A percentile compares a stretch with the other conserved stretches of the same genome.
These are phyloP conservation scores for Pomacea maculata DNA, from an alignment of 1,140 invertebrate species.

Conservation along the genomic window DNA sequence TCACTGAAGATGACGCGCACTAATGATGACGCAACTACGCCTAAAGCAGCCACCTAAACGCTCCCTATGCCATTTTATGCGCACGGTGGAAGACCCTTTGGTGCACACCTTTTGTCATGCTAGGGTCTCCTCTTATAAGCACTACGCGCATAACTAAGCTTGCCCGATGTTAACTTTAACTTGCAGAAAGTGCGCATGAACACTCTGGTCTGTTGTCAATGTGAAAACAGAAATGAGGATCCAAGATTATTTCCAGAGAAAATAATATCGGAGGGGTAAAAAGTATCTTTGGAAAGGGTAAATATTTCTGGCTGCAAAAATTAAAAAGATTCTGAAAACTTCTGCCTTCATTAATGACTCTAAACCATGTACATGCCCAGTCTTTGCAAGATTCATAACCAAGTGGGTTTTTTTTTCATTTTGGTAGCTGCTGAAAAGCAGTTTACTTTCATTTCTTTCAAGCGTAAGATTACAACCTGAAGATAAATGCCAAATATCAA, in stretches of 20 bases:
- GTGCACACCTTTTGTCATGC: background rate
- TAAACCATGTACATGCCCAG: background rate
- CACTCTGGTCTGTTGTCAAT: background rate
- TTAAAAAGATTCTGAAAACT: background rate
- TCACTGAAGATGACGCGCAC: background rate
- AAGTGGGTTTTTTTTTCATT: too few species aligned
- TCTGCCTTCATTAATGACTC: background rate
- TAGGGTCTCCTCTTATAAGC: too few species aligned
- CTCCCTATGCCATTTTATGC: background rate
- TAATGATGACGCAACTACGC: background rate
- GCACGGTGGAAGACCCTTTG: background rate
- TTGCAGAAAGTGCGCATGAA: constrained; percentile 2
- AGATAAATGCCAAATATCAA: too few species aligned
- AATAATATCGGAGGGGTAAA: too few species aligned
- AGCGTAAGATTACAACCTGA: too few species aligned
- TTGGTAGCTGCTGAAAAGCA: too few species aligned
- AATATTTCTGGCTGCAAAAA: background rate
- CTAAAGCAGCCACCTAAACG: constrained; percentile 14
- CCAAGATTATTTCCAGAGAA: too few species aligned
- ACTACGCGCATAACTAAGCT: too few species aligned
- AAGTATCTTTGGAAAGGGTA: too few species aligned
- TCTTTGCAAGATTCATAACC: background rate
- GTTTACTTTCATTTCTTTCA: too few species aligned
- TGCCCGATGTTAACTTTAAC: background rate
- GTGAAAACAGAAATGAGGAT: too few species aligned